These are phyloP conservation scores for Liposcelis brunnea DNA, from an alignment of 2,888 invertebrate genomes.

Conservation along the genomic window DNA sequence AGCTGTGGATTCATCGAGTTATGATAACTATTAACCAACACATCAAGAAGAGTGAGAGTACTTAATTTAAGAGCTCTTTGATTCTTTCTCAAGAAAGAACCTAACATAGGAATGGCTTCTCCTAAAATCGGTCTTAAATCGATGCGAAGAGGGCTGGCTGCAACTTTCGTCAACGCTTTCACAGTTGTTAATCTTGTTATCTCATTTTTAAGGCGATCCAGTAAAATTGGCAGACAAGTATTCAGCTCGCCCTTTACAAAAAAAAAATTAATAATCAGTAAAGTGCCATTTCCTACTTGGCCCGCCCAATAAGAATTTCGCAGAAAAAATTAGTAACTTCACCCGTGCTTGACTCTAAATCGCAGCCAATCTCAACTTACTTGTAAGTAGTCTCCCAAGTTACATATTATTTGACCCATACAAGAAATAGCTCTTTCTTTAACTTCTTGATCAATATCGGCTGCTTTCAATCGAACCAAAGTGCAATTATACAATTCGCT, in stretches of 20 bases:
- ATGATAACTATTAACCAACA: conserved; percentile 77
- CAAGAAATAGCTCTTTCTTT: conserved; percentile 96
- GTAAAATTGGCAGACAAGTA: conserved; percentile 80
- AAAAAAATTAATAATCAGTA: conserved; percentile 10
- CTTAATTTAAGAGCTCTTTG: conserved; percentile 85
- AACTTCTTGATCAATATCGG: conserved; percentile 98
- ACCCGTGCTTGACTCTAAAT: background rate
- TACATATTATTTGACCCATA: conserved; percentile 86
- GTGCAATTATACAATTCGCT: conserved; percentile 70
- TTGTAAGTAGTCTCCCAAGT: conserved; percentile 72
- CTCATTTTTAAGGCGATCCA: conserved; percentile 90
- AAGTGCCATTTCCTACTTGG: too few species aligned
- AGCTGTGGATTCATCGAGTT: conserved; percentile 49
- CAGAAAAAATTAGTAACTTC: too few species aligned
- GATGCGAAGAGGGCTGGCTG: conserved; percentile 72
- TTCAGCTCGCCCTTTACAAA: conserved; percentile 46
- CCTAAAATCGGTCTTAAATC: conserved; percentile 66
- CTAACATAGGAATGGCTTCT: conserved; percentile 80
- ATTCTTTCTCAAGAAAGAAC: conserved; percentile 90
- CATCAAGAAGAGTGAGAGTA: conserved; percentile 76
- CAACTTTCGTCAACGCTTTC: conserved; percentile 87
- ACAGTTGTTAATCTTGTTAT: conserved; percentile 93
- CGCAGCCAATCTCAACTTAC: conserved; percentile 20
- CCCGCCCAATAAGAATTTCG: too few species aligned
- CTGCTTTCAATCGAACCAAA: conserved; percentile 68